Percentiles rank a stretch among this genome's conserved stretches.
phyloP scores from a whole-genome alignment of 1,140 invertebrate genomes.

The Choristoneura fumiferana region DNA sequence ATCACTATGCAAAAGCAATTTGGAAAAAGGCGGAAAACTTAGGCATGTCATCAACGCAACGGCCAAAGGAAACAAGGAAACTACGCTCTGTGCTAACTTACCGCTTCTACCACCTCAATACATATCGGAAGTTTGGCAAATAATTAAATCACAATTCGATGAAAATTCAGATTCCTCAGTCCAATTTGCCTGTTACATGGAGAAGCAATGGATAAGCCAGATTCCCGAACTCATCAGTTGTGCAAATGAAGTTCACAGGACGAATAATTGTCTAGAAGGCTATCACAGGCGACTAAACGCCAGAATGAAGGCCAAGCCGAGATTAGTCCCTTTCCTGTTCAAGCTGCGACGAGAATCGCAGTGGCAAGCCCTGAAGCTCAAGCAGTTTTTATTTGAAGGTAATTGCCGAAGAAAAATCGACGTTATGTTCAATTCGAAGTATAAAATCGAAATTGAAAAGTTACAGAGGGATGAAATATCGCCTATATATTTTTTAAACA shows the following conservation, averaged over 20 bases:
- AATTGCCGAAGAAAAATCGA: conserved; percentile 5
- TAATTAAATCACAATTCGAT: no score
- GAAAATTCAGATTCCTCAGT: no score
- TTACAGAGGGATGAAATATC: neutral
- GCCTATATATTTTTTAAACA: conserved; percentile 12
- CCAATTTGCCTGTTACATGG: no score
- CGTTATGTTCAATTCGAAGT: no score
- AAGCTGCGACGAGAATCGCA: conserved; percentile 12
- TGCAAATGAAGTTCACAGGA: conserved; percentile 15
- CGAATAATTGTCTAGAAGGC: conserved; percentile 11
- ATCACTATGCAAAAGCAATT: neutral
- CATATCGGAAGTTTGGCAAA: neutral
- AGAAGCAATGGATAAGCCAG: no score
- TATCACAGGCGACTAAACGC: conserved; percentile 12
- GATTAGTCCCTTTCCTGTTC: conserved; percentile 9
- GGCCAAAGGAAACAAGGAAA: neutral
- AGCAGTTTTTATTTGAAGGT: conserved; percentile 11
- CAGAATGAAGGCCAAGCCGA: conserved; percentile 8
- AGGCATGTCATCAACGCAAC: neutral
- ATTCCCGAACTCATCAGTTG: no score
- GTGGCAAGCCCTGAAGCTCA: conserved; percentile 11
- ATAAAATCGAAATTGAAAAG: conserved; percentile 8
- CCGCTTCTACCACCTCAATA: neutral
- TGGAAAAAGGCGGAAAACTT: neutral
- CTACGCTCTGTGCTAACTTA: neutral